phyloP scores from a whole-genome alignment of 2,113 vertebrate genomes.

The Odontophorus gujanensis region DNA sequence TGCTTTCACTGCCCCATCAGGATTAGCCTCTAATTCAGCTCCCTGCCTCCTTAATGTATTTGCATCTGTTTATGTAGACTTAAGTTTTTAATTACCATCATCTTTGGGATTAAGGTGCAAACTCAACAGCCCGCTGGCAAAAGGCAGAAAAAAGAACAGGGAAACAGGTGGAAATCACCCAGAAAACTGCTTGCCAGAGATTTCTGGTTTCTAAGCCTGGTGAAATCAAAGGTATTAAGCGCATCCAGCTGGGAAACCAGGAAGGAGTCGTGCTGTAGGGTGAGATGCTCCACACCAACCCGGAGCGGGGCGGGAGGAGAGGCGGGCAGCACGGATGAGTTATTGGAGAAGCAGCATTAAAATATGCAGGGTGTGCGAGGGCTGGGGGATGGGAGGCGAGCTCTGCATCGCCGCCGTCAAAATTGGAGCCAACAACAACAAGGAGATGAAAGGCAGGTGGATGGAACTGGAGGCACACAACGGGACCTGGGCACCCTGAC shows the following conservation, averaged over 20 bases:
- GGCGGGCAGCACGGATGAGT: rapidly evolving
- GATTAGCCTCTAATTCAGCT: slow-evolving; percentile 56
- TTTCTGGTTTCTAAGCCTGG: background rate
- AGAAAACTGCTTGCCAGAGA: background rate
- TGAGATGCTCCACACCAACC: background rate
- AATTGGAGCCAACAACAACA: background rate
- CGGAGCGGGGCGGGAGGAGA: background rate
- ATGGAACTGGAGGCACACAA: rapidly evolving
- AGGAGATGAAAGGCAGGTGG: background rate
- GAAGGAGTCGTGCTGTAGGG: background rate
- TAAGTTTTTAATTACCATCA: slow-evolving; percentile 57
- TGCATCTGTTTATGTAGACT: slow-evolving; percentile 47
- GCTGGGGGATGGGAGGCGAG: slow-evolving; percentile 2
- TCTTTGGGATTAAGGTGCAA: slow-evolving; percentile 51
- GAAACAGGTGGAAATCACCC: background rate
- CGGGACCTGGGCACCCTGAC: background rate
- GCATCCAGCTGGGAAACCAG: background rate
- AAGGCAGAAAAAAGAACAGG: background rate
- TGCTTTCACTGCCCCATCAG: slow-evolving; percentile 33
- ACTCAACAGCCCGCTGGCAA: background rate
- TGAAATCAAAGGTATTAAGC: background rate
- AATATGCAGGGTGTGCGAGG: background rate
- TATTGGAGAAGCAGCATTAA: slow-evolving; percentile 1
- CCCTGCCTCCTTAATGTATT: slow-evolving; percentile 48
- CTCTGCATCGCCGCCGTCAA: background rate